A percentile compares a stretch with the other conserved stretches of the same genome.
phyloP scores from a whole-genome alignment of 2,113 vertebrate genomes.

The Glaucomys volans region DNA sequence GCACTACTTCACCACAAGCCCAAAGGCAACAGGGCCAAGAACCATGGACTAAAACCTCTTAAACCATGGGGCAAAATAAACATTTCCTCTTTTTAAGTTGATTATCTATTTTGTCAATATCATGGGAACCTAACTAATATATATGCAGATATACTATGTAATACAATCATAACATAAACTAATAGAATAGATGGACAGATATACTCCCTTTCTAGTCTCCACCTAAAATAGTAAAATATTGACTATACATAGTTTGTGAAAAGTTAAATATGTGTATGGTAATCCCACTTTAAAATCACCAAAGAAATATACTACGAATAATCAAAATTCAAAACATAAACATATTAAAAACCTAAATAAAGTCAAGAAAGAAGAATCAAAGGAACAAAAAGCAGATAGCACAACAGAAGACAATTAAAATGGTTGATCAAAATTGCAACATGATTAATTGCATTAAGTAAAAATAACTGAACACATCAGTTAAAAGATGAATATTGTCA shows the following conservation, averaged over 20 bases:
- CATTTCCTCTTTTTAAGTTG: background rate
- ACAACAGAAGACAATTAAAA: conserved; percentile 44
- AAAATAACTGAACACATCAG: background rate
- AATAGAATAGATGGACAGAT: background rate
- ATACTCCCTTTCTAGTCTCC: background rate
- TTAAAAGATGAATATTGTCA: conserved; percentile 21
- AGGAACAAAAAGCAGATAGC: background rate
- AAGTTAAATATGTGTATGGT: background rate
- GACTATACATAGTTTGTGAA: background rate
- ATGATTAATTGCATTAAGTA: background rate
- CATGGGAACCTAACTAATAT: background rate
- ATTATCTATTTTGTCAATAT: background rate
- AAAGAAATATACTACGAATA: background rate
- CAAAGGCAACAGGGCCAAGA: background rate
- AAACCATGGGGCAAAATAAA: background rate
- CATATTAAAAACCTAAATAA: background rate
- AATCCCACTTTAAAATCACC: background rate
- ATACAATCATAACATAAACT: background rate
- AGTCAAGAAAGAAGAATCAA: background rate
- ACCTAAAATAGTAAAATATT: background rate
- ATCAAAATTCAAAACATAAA: background rate
- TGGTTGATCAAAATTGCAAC: background rate
- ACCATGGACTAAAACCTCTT: background rate
- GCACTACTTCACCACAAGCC: background rate
- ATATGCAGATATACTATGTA: background rate